A percentile compares a stretch with the other conserved stretches of the same genome.
Conservation (phyloP, 1,140 invertebrate species). For the Drosophila lowei region DNA sequence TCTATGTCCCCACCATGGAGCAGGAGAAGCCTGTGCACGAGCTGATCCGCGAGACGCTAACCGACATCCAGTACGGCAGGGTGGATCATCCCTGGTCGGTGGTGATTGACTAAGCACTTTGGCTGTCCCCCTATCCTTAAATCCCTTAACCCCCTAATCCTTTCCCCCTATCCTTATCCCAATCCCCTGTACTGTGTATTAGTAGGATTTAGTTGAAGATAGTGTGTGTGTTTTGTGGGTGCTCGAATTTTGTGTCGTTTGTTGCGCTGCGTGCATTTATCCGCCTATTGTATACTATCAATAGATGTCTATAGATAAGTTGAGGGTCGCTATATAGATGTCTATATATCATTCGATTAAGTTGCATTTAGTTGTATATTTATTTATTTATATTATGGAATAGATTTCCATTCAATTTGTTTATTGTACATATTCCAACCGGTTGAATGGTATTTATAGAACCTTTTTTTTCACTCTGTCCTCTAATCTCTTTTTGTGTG, state of each 20-base stretch:
- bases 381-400: constrained; percentile 49
- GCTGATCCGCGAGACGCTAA: constrained; percentile 88
- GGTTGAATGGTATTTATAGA: constrained; percentile 54
- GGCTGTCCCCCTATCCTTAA: no score
- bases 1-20: constrained; percentile 90
- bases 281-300: constrained; percentile 47
- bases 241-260: constrained; percentile 68
- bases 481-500: constrained; percentile 20
- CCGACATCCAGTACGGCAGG: constrained; percentile 94
- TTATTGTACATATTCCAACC: constrained; percentile 44
- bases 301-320: constrained; percentile 26
- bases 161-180: neutral
- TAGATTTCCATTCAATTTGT: constrained; percentile 27
- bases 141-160: neutral
- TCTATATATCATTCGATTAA: constrained; percentile 12
- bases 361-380: constrained; percentile 53
- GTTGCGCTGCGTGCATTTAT: constrained; percentile 18
- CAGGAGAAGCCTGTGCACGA: constrained; percentile 88
- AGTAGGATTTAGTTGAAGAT: constrained; percentile 64
- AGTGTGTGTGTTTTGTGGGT: constrained; percentile 46
- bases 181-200: constrained; percentile 56
- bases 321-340: neutral
- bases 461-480: constrained; percentile 22
- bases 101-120: constrained; percentile 67
- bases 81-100: constrained; percentile 91